These are phyloP conservation scores for Norana najaformis DNA, from an alignment of 2,888 invertebrate genomes.

Conservation along the genomic window DNA sequence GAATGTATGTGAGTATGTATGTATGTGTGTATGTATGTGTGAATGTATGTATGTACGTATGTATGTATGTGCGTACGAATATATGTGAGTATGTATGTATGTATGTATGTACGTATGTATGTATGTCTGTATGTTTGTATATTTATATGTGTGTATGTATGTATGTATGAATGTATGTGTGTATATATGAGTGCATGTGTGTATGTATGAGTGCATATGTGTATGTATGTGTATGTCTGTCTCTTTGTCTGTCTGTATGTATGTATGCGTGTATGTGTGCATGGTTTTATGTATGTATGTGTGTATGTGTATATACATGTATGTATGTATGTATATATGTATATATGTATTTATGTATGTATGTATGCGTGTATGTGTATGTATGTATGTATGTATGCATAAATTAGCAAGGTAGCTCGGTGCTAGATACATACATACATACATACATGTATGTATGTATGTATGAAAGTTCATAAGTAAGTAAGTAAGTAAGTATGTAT, in stretches of 20 bases:
- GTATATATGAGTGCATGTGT: neutral
- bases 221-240: neutral
- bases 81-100: constrained; percentile 48
- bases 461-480: too few relatives aligned
- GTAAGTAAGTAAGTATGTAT: too few relatives aligned
- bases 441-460: too few relatives aligned
- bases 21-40: neutral
- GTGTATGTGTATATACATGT: neutral
- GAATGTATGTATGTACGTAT: neutral
- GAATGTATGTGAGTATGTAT: neutral
- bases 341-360: neutral
- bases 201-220: neutral
- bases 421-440: too few relatives aligned
- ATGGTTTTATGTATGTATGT: neutral
- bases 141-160: constrained; percentile 49
- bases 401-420: too few relatives aligned
- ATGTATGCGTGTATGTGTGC: neutral
- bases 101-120: neutral
- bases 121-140: neutral
- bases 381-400: neutral
- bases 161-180: neutral
- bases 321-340: neutral
- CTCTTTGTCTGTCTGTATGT: neutral
- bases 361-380: neutral
- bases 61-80: neutral